These are phyloP conservation scores for Gonocerus acuteangulatus DNA, from an alignment of 2,888 invertebrate species.

Conservation along the genomic window DNA sequence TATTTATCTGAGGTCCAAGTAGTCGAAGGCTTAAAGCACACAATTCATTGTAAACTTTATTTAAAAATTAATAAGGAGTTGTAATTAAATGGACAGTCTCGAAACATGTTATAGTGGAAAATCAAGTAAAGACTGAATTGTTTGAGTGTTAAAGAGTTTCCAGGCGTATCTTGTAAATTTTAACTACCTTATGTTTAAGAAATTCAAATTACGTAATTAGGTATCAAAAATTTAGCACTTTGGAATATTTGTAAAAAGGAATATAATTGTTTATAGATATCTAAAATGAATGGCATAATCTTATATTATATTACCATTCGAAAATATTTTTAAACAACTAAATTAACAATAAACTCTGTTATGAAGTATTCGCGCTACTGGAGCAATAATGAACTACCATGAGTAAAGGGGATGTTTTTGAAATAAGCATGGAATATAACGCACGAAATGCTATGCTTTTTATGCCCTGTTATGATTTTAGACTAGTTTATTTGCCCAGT, in stretches of 20 bases:
- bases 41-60: slow-evolving; percentile 15
- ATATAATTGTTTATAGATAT: slow-evolving; percentile 30
- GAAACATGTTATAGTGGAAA: slow-evolving; percentile 15
- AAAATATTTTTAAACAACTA: slow-evolving; percentile 33
- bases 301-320: slow-evolving; percentile 25
- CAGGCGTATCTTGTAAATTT: slow-evolving; percentile 32
- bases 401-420: slow-evolving; percentile 6
- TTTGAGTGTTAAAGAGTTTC: slow-evolving; percentile 30
- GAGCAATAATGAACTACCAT: slow-evolving; percentile 29
- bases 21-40: slow-evolving; percentile 33
- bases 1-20: slow-evolving; percentile 35
- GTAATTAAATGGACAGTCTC: slow-evolving; percentile 9
- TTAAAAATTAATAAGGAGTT: slow-evolving; percentile 22
- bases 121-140: slow-evolving; percentile 33
- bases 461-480: slow-evolving; percentile 31
- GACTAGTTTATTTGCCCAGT: slow-evolving; percentile 34
- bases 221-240: slow-evolving; percentile 33
- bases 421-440: slow-evolving; percentile 20
- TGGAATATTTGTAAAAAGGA: slow-evolving; percentile 23
- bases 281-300: slow-evolving; percentile 26
- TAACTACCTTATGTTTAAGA: slow-evolving; percentile 29
- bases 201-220: slow-evolving; percentile 31
- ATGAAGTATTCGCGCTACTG: slow-evolving; percentile 31
- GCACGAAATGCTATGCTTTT: slow-evolving; percentile 27
- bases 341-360: slow-evolving; percentile 32